Evolutionary conservation across 2,888 invertebrate species (phyloP), one percentile per base, ranked within the genome.

Genomic region (Choristoneura rosaceana): DNA sequence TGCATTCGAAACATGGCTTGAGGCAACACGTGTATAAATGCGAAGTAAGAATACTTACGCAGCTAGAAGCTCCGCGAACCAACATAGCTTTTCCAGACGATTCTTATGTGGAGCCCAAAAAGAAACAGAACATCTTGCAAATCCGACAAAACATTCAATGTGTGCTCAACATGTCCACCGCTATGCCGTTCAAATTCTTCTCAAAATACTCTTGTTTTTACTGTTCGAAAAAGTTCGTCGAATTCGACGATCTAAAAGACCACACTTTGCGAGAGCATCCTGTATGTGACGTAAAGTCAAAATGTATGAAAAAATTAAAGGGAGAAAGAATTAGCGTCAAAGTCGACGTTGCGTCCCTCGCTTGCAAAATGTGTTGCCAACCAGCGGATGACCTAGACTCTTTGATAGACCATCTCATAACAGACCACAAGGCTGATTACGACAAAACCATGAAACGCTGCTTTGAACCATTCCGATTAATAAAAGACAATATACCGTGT

Each of bases 91-190:
- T 81, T 1, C 50, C 76, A 2, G 75, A 80, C 17, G 81, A 79
- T 33, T 33, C 34, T 4, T 76, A 75, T 38, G 74, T 80, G 8
- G 80, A 84, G 73, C 86, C 84, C 9, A 83, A 76, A 70, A 89
- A 84, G 74, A 87, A 88, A 61, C 87, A 86, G 65, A 88, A 92
- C 38, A 78, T 90, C 0, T 47, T 78, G n/a, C 87, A 87, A 77
- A 90, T 93, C 10, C 78, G 93, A 15, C 82, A 87, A 70, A 93
- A 94, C 71, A 93, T 94, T 50, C 85, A 87, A 70, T 88, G 85
- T 67, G 88, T 94, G 1, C 76, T 93, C 0, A 93, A 93, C 74
- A 92, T 90, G 91, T 92, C 94, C 0, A 92, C 91, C 0, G 93
- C 91, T 0, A 76, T 89, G 3, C 93, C 93, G 0, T 94, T 94